Evolutionary conservation across 92 coral and sea anemone genomes (phyloP).

Genomic region (Heliopora coerulea): DNA sequence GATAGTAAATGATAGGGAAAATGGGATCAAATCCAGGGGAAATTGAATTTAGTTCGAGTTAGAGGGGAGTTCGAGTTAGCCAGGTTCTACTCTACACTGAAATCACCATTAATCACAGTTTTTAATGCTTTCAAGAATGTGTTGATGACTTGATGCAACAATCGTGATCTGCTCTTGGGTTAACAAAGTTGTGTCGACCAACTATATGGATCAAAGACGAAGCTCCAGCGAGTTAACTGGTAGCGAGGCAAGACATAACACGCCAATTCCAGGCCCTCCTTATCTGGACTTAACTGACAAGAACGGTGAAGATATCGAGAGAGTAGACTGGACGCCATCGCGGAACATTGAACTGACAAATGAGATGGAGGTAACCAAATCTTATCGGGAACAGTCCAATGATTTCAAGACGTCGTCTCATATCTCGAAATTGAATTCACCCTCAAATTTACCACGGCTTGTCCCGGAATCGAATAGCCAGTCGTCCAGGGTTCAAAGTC

Average conservation of each 20-base stretch:
- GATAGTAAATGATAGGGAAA: no score
- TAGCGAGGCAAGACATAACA: constrained; percentile 40
- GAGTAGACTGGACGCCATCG: background rate
- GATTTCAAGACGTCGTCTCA: background rate
- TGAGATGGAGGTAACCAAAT: background rate
- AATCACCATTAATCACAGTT: no score
- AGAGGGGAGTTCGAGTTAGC: no score
- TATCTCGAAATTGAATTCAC: background rate
- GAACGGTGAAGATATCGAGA: background rate
- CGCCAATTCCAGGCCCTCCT: constrained; percentile 4
- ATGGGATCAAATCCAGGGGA: no score
- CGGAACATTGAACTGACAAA: background rate
- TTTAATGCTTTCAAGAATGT: no score
- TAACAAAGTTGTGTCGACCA: background rate
- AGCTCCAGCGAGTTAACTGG: constrained; percentile 13
- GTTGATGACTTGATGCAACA: no score
- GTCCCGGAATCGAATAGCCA: background rate
- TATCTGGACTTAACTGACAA: background rate
- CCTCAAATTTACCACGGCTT: background rate
- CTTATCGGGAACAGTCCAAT: background rate
- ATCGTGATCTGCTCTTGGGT: no score
- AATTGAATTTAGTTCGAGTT: no score
- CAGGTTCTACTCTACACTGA: no score
- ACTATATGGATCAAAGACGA: background rate
- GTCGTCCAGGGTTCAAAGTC: background rate